phyloP scores from a whole-genome alignment of 2,113 vertebrate species.

The Syrmaticus mikado region DNA sequence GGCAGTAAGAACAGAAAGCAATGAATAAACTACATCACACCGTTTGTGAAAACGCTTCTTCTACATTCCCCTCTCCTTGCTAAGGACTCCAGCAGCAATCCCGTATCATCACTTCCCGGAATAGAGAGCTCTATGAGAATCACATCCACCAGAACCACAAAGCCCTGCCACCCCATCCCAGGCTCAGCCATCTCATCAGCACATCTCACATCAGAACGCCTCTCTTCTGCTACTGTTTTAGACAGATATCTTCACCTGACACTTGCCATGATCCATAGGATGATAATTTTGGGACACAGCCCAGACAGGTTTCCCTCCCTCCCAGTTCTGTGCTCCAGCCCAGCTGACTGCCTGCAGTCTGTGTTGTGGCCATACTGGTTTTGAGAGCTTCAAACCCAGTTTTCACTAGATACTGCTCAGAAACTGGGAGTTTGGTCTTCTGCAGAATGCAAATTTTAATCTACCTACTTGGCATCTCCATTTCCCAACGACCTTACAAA shows the following conservation, averaged over 20 bases:
- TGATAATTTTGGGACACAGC: neutral
- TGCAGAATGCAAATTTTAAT: neutral
- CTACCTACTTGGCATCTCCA: neutral
- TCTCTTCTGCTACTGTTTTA: neutral
- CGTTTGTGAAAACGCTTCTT: neutral
- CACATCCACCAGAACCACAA: neutral
- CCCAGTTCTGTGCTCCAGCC: neutral
- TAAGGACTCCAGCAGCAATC: fast-evolving
- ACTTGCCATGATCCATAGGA: neutral
- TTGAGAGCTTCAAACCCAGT: neutral
- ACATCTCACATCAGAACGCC: fast-evolving
- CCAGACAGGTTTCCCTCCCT: neutral
- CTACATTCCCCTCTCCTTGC: neutral
- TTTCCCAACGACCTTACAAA: neutral
- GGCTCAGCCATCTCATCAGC: neutral
- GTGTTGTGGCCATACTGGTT: neutral
- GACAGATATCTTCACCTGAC: neutral
- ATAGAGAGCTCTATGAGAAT: neutral
- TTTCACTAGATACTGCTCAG: neutral
- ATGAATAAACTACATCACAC: neutral
- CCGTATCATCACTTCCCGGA: neutral
- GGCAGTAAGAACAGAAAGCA: neutral
- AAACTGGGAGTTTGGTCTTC: neutral
- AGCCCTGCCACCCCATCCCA: neutral
- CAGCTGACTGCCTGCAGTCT: neutral